Conservation (phyloP, 2,888 invertebrate species). For the Thecocarcelia acutangulata region DNA sequence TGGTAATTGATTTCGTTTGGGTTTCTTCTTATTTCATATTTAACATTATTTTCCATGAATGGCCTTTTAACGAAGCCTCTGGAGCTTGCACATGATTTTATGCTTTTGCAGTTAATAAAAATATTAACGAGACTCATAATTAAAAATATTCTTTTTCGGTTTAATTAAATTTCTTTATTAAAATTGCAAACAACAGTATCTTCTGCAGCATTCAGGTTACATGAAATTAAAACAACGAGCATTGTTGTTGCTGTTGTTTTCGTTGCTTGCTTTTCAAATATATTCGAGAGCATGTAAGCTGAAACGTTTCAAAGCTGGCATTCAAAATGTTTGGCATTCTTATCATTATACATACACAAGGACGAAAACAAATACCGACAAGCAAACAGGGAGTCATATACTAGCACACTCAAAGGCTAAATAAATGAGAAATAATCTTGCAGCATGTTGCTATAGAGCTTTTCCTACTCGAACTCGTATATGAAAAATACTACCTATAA, state of each 20-base stretch:
- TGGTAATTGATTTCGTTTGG: no score
- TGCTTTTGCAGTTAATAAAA: no score
- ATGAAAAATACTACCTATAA: no score
- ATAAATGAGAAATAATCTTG: conserved; percentile 18
- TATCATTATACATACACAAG: conserved; percentile 28
- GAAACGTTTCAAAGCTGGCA: conserved; percentile 17
- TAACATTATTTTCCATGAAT: no score
- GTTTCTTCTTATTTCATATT: no score
- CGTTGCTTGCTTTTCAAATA: not conserved
- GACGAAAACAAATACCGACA: not conserved
- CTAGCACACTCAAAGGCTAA: not conserved
- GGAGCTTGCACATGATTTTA: no score
- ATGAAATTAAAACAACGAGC: not conserved
- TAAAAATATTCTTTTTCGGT: not conserved
- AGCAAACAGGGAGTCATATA: not conserved
- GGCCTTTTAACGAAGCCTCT: no score
- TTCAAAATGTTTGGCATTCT: conserved; percentile 45
- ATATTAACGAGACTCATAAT: no score
- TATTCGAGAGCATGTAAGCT: not conserved
- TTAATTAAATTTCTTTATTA: conserved; percentile 1
- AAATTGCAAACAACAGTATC: no score
- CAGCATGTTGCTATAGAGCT: conserved; percentile 3
- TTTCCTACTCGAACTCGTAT: no score
- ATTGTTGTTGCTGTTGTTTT: not conserved
- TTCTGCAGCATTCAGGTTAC: conserved; percentile 1